phyloP scores from a whole-genome alignment of 1,140 invertebrate species.

The Bradysia coprophila region DNA sequence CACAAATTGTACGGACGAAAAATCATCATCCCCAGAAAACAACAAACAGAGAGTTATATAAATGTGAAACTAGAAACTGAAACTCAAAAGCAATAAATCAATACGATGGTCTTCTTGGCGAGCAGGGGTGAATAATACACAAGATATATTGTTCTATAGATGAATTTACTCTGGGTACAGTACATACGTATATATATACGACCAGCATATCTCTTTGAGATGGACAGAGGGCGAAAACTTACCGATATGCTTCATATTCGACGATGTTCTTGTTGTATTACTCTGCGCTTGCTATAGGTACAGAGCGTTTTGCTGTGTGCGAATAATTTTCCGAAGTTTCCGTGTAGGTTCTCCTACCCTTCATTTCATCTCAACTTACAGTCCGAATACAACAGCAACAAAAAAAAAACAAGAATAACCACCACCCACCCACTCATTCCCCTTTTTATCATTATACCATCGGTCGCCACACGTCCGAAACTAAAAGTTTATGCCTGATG shows the following conservation, averaged over 20 bases:
- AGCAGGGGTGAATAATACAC: no score
- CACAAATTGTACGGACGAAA: constrained; percentile 21
- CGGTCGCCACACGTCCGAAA: no score
- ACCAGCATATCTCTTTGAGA: no score
- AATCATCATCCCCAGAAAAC: background rate
- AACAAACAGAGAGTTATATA: background rate
- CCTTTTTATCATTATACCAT: background rate
- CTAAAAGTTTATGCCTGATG: no score
- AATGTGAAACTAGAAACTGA: constrained; percentile 4
- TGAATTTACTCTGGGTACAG: no score
- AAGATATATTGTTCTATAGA: no score
- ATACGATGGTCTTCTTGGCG: background rate
- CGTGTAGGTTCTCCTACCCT: no score
- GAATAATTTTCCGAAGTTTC: background rate
- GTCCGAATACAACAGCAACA: no score
- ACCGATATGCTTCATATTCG: no score
- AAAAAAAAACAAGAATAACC: no score
- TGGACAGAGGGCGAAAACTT: background rate
- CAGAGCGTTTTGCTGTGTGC: background rate
- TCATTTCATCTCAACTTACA: no score
- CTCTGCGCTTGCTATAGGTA: background rate
- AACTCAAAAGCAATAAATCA: constrained; percentile 4
- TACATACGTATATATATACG: background rate
- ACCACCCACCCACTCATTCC: background rate
- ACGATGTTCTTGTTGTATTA: no score